Base-by-base conservation (phyloP, 2,113 vertebrate genomes). In the Cynocephalus volans region DNA sequence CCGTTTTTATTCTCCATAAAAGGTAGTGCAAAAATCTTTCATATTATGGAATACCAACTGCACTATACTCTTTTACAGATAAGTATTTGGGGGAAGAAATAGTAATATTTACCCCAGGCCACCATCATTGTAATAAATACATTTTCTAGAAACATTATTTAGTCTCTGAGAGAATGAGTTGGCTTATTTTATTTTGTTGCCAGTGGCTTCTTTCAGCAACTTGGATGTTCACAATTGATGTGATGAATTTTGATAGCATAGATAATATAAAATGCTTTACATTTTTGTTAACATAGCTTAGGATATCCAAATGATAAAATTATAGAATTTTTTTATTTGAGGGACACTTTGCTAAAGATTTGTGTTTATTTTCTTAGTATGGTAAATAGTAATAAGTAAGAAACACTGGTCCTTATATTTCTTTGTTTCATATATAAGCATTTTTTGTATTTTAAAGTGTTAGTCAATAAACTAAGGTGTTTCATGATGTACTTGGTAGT, bases 171-270 rank as follows among this genome's bases (percentile, higher is more conserved):
- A 79, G 81, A 52, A 2, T 86, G 58, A 96, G 8, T 80, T 94
- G 24, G 17, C 70, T 88, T 97, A 64, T 90, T 96, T 95, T 84
- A 88, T 48, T 92, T 83, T 91, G 73, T 96, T 92, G 84, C n/a
- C n/a, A 54, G 5, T 77, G 64, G 18, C 33, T 95, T n/a, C 15
- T 88, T 83, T 95, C 31, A 79, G 33, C 24, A 96, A 6, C 56
- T 87, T 92, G 81, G 36, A 88, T 97, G 24, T 92, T 95, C 36
- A 96, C 50, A 64, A 62, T 28, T 85, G 15, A 88, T 95, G 7
- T 70, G 41, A n/a, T 94, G 69, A 93, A 58, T 52, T 93, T 97
- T 93, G 80, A 91, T 88, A 88, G 23, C n/a, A 73, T 93, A 56
- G 24, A 41, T 65, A 81, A 64, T 89, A 81, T 62, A 64, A 96